Base-by-base conservation (phyloP, 1,140 invertebrate genomes). In the Apocrypta bakeri region DNA sequence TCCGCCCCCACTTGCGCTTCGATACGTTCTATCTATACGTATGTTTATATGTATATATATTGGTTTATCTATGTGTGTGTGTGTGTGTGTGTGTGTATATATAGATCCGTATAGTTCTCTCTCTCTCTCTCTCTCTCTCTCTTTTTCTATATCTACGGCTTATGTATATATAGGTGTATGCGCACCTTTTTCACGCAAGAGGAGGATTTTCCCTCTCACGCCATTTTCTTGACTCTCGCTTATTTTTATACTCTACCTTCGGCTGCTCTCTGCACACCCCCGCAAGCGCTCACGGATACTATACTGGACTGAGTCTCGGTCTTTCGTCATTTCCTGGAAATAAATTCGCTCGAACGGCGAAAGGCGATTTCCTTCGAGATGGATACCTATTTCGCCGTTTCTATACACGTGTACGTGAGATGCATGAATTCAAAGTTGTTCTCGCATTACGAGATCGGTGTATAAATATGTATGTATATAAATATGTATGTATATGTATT, bases 281-380 rank as follows among this genome's bases (percentile, higher is more conserved):
- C 14, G 8, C 68, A 48, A 11, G 37, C 37, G 9, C 37, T 7
- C 11, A 42, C 11, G 12, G 6, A 42, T 42, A 42, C 7, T 7
- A n/a, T n/a, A n/a, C n/a, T n/a, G n/a, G 6, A 12, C 40, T 1
- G 6, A 42, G 40, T 42, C 37, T 78, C 63, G 29, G 14, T 69
- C 31, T 75, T 75, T 42, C 64, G 48, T 42, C 33, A 29, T 79
- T 63, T 56, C 31, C 27, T 37, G 40, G 21, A n/a, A 48, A 74
- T 37, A 81, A 82, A 66, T 78, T 75, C 27, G 33, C 33, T 33
- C 25, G 24, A 14, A n/a, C 11, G 63, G 72, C 68, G 79, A 81
- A 85, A 85, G 84, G 74, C 64, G 29, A 68, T 68, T 66, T 66
- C 8, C 63, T 27, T 25, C 12, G 63, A 56, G 48, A 66, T 66